A percentile compares a stretch with the other conserved stretches of the same genome.
phyloP scores from a whole-genome alignment of 2,113 vertebrate genomes.

The Alosa alosa region DNA sequence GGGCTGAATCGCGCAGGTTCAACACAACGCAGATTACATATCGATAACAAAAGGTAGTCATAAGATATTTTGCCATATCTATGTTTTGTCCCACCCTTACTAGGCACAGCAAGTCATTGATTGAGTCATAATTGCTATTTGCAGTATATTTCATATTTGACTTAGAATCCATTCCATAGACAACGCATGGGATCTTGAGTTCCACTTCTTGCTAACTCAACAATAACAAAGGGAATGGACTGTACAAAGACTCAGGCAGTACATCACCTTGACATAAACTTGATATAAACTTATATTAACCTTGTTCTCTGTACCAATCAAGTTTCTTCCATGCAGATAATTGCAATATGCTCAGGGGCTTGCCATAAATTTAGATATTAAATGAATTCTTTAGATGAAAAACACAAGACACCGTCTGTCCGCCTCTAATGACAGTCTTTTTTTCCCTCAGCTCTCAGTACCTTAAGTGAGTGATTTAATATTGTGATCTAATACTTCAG shows the following conservation, averaged over 20 bases:
- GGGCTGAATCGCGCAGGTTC: too few species aligned
- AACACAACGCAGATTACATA: too few species aligned
- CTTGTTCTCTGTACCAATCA: neutral
- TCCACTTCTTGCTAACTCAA: neutral
- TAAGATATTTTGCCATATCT: too few species aligned
- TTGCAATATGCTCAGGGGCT: neutral
- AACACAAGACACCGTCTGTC: neutral
- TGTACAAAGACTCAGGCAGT: neutral
- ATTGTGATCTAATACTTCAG: conserved; percentile 9
- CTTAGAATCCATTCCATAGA: too few species aligned
- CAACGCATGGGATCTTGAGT: neutral
- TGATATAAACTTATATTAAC: neutral
- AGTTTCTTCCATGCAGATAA: neutral
- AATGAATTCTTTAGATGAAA: neutral
- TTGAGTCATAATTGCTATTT: neutral
- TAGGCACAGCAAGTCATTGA: neutral
- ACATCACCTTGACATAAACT: neutral
- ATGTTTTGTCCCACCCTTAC: neutral
- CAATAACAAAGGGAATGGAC: neutral
- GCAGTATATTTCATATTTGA: neutral
- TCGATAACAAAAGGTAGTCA: too few species aligned
- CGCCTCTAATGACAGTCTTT: neutral
- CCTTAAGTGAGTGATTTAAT: conserved; percentile 36
- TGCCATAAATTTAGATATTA: neutral
- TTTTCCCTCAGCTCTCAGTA: conserved; percentile 22